Evolutionary conservation across 1,140 invertebrate species (phyloP).

Genomic region (Centruroides vittatus): DNA sequence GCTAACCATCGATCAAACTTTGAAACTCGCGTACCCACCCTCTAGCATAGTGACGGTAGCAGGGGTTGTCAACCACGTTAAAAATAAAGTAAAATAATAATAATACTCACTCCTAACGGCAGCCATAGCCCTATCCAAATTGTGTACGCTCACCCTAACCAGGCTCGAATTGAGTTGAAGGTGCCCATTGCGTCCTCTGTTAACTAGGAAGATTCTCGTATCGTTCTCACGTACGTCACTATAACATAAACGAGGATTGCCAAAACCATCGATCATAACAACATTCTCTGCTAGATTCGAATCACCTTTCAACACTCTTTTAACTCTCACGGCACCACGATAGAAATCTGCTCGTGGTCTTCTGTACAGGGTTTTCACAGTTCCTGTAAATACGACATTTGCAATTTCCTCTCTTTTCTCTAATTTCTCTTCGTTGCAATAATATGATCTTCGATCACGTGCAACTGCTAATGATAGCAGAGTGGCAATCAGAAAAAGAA

Average conservation of each 20-base stretch:
- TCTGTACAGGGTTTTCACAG: conserved; percentile 21
- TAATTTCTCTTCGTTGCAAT: conserved; percentile 15
- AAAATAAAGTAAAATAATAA: background rate
- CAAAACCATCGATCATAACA: conserved; percentile 19
- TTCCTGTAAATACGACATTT: conserved; percentile 26
- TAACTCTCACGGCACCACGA: conserved; percentile 19
- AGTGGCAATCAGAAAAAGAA: no score
- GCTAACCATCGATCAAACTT: background rate
- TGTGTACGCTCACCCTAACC: conserved; percentile 10
- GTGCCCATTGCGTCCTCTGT: conserved; percentile 9
- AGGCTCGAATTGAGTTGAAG: conserved; percentile 16
- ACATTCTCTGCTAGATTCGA: conserved; percentile 14
- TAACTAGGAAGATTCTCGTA: conserved; percentile 17
- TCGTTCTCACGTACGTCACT: conserved; percentile 13
- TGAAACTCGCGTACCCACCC: background rate
- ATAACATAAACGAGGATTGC: conserved; percentile 12
- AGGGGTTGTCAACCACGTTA: background rate
- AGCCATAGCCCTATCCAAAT: conserved; percentile 13
- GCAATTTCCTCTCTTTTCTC: conserved; percentile 21
- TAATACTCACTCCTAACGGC: conserved; percentile 9
- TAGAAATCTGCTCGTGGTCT: conserved; percentile 12
- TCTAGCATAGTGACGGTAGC: background rate
- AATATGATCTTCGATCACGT: background rate
- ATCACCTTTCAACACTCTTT: conserved; percentile 15
- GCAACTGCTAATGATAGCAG: no score